These are phyloP conservation scores for Proterorhinus semilunaris DNA, from an alignment of 2,113 vertebrate species.

Conservation along the genomic window DNA sequence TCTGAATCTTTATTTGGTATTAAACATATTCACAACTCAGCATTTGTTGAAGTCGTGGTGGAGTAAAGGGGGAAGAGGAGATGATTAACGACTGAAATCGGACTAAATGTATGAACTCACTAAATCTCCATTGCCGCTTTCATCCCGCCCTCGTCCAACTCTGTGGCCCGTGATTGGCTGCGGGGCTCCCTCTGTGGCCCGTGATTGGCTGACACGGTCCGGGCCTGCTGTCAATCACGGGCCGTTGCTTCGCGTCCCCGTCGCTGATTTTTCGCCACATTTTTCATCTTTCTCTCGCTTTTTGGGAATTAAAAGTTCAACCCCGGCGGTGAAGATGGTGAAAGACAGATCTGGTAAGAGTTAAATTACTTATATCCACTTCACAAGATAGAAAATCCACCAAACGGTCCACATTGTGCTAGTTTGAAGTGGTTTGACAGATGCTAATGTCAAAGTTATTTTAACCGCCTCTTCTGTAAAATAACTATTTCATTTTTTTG, in stretches of 20 bases:
- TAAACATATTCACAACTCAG: no score
- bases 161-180: conserved; percentile 21
- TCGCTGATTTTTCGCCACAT: neutral
- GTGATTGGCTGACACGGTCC: conserved; percentile 21
- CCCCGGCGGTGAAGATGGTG: neutral
- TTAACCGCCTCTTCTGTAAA: no score
- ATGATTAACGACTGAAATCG: neutral
- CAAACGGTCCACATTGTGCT: neutral
- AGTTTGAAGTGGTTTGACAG: neutral
- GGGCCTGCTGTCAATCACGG: conserved; percentile 3
- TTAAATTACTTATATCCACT: neutral
- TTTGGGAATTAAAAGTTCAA: neutral
- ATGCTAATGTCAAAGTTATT: no score
- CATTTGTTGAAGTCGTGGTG: no score
- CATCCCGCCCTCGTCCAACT: neutral
- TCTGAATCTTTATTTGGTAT: no score
- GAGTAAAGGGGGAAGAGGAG: no score
- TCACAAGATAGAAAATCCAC: neutral
- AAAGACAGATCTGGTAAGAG: conserved; percentile 3
- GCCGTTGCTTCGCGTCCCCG: neutral
- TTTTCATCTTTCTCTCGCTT: neutral
- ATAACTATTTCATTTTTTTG: no score
- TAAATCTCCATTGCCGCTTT: no score
- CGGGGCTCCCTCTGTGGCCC: accelerated
- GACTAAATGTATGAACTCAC: neutral